phyloP scores from a whole-genome alignment of 2,888 invertebrate genomes.

The Agrotis ipsilon region DNA sequence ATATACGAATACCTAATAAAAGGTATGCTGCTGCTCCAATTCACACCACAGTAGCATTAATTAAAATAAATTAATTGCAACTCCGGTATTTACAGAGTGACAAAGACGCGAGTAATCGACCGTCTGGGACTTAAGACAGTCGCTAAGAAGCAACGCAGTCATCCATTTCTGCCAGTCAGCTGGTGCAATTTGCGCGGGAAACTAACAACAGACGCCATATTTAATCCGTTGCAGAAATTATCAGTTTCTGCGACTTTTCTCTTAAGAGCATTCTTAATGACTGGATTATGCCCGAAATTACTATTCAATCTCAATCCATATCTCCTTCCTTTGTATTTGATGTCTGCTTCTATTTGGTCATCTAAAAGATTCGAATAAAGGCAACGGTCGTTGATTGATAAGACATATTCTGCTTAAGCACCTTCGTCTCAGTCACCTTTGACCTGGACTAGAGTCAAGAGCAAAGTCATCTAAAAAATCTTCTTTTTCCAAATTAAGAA shows the following conservation, averaged over 20 bases:
- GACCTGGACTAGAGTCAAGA: no score
- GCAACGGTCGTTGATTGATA: no score
- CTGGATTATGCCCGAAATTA: no score
- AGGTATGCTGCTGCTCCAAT: not conserved
- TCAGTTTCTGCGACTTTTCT: not conserved
- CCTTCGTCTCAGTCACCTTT: no score
- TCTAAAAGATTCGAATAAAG: no score
- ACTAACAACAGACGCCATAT: conserved; percentile 31
- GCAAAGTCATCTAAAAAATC: no score
- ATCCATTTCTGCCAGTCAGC: conserved; percentile 28
- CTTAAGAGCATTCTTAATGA: no score
- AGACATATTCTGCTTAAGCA: no score
- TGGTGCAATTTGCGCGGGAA: conserved; percentile 36
- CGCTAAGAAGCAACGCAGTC: conserved; percentile 8
- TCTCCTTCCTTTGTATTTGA: no score
- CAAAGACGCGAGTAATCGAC: conserved; percentile 23
- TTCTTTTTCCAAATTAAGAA: no score
- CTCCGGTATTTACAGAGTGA: not conserved
- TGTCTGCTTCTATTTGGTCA: no score
- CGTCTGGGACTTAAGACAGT: conserved; percentile 10
- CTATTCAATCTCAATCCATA: no score
- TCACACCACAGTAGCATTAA: conserved; percentile 6
- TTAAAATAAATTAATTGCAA: conserved; percentile 10
- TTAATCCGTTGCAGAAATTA: conserved; percentile 16
- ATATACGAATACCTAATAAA: not conserved